Base-by-base conservation (phyloP, 1,140 invertebrate species). In the Colletes gigas region DNA sequence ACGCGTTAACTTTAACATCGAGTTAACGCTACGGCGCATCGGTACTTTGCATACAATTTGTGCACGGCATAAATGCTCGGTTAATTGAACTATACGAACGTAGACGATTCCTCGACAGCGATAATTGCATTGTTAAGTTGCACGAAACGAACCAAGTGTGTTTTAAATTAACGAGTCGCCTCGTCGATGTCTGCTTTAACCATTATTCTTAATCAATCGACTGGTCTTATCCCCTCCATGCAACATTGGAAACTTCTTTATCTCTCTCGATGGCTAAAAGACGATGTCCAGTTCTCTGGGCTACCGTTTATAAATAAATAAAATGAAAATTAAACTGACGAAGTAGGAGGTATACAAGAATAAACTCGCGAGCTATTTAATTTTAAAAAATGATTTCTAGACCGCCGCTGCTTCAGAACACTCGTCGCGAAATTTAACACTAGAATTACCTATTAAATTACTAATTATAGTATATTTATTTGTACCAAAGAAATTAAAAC, bases 111-210 rank as follows among this genome's bases (percentile, higher is more conserved):
- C n/a, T 66, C 19, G 17, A 15, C 41, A n/a, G 15, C 17, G 63
- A 66, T 66, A 66, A 66, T 47, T 47, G n/a, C 63, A 4, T 66
- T 41, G n/a, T 66, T 19, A 66, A 66, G 8, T 66, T 19, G 17
- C 63, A 17, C 41, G 10, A 66, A 66, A 47, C 19, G n/a, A 66
- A 66, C 39, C n/a, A 17, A 50, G 41, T 9, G 14, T 12, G 3
- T 4, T n/a, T 9, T 17, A 19, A 66, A 47, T 47, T 19, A 47
- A 39, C 8, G 14, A 7, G 8, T 19, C 15, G 7, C 17, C 8
- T 4, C 47, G 19, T 19, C 63, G n/a, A 47, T 66, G 44, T 4
- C n/a, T 50, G 1, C 47, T 66, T 19, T 6, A 47, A 19, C 9
- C 12, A 2, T 19, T n/a, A 9, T 19, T 47, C 2, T 19, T 47